Evolutionary conservation across 2,888 invertebrate genomes (phyloP), one percentile per base, ranked within the genome.

Genomic region (Trypoxylon attenuatum): DNA sequence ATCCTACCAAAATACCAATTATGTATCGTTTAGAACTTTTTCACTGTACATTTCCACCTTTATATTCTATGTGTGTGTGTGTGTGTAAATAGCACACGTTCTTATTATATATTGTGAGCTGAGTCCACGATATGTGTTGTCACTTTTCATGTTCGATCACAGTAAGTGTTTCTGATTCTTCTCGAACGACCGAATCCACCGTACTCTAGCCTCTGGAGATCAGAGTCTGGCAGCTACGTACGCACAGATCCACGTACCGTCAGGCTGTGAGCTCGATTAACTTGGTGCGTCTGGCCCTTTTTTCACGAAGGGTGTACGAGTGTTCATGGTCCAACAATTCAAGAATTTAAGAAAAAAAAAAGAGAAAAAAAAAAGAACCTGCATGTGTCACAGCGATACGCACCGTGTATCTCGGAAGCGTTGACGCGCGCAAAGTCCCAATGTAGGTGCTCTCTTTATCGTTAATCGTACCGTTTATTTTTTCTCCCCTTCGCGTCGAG

Each of bases 381-480:
- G 78, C 78, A 78, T 78, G 78, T 62, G 69, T 70, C 71, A 70
- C 73, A 67, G 61, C 69, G 64, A 64, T 67, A 68, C 73, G 72
- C 73, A 66, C 69, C 72, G 79, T 77, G 77, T 70, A 65, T 72
- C 79, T 78, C 76, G 78, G 75, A 79, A 78, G 74, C 76, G 78
- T 74, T 72, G 69, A 69, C 76, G 73, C 73, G 73, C 68, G 53
- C 71, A 63, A 66, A 39, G 29, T 29, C 57, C 56, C 62, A 50
- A 69, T 54, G 64, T 75, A 70, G 75, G 72, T 72, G 72, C 52
- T 62, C 33, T 50, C 41, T 57, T 21, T 49, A 27, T 54, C 54
- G 56, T 61, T 64, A 57, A 71, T 55, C 58, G 47, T 53, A 41
- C 43, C 56, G 62, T 56, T 56, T 47, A 42, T 51, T 29, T 51